phyloP scores from a whole-genome alignment of 2,113 vertebrate species.

The Lepus europaeus region DNA sequence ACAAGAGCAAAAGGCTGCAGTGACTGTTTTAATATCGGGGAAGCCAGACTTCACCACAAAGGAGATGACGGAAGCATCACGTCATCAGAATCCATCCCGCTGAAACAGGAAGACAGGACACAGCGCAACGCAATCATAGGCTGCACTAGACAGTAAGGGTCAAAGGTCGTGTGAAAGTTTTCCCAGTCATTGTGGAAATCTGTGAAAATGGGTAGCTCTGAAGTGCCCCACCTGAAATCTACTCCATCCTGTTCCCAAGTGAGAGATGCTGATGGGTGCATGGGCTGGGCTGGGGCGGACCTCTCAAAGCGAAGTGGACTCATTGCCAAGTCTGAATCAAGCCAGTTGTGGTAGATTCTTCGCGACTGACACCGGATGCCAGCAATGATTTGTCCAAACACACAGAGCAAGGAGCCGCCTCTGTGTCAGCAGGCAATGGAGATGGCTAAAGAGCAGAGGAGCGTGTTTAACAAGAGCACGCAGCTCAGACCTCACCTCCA shows the following conservation, averaged over 20 bases:
- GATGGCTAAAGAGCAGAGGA: neutral
- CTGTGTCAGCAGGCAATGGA: neutral
- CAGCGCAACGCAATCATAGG: neutral
- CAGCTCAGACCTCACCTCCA: constrained; percentile 65
- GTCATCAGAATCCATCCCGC: neutral
- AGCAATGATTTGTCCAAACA: neutral
- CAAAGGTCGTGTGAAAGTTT: neutral
- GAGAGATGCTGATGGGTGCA: neutral
- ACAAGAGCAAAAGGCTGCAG: neutral
- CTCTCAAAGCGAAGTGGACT: neutral
- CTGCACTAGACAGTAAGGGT: neutral
- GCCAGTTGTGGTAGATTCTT: neutral
- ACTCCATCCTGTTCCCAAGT: neutral
- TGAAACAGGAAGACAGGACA: neutral
- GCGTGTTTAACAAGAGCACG: fast-evolving
- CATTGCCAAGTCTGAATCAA: neutral
- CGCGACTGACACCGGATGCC: neutral
- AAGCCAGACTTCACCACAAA: neutral
- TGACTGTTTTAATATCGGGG: neutral
- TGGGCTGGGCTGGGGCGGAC: neutral
- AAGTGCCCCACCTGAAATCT: neutral
- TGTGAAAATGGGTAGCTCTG: neutral
- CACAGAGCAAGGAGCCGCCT: neutral
- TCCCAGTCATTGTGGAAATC: neutral
- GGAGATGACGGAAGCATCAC: neutral